Conservation (phyloP, 2,113 vertebrate genomes). For the Eleginops maclovinus region DNA sequence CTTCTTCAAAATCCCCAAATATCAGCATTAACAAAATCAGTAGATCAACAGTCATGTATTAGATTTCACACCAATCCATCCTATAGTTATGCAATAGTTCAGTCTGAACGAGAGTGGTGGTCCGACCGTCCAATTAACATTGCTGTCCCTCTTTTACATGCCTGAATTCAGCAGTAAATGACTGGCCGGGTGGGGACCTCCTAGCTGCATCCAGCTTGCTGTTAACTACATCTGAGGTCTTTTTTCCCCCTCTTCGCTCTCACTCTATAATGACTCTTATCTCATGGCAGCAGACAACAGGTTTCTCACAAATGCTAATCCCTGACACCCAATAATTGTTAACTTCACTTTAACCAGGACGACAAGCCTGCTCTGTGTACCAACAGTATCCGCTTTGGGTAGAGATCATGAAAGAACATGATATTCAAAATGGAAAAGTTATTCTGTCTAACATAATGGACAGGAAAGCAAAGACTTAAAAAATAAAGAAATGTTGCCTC, state of each 20-base stretch:
- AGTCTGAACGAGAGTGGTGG: too few species aligned
- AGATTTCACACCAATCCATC: too few species aligned
- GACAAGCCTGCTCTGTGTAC: background rate
- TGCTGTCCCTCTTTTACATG: too few species aligned
- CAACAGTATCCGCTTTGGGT: background rate
- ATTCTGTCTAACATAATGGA: background rate
- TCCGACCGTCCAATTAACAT: too few species aligned
- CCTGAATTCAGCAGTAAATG: too few species aligned
- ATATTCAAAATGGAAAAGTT: background rate
- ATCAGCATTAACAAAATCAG: too few species aligned
- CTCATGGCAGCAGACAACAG: slow-evolving; percentile 23
- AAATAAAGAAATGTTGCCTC: background rate
- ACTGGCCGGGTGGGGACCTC: background rate
- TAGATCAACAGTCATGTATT: too few species aligned
- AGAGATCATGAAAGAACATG: background rate
- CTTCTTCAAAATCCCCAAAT: too few species aligned
- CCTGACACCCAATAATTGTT: slow-evolving; percentile 33
- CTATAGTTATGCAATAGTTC: too few species aligned
- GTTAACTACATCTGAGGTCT: background rate
- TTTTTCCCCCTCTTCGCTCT: background rate
- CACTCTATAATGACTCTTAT: slow-evolving; percentile 31
- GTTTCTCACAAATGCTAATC: slow-evolving; percentile 42
- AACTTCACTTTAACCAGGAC: slow-evolving; percentile 11
- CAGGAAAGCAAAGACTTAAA: background rate
- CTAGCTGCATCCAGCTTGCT: background rate